Evolutionary conservation across 2,113 vertebrate genomes (phyloP), one percentile per base, ranked within the genome.

Genomic region (Peucedramus taeniatus): DNA sequence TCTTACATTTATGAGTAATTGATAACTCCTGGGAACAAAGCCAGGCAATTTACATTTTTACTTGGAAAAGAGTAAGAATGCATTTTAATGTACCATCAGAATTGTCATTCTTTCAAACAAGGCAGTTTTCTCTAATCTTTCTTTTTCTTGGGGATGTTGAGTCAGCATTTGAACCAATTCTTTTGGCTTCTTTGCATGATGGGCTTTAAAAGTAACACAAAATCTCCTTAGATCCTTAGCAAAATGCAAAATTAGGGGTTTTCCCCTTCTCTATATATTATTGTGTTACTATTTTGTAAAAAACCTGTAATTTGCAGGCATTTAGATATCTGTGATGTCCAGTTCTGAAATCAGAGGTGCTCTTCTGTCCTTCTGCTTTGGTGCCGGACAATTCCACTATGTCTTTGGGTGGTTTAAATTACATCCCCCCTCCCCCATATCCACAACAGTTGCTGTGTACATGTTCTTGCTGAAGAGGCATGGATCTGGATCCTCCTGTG

Each of bases 401-500:
- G 5, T 39, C 59, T 76, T 91, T n/a, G 33, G 7, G 17, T 79
- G 21, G 3, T 45, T 80, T 45, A 63, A 87, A 53, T 64, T 3
- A 37, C 39, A 27, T 11, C 4, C 2, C 2, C 2, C 2, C 13
- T 42, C 4, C 3, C 4, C 1, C 13, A 2, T 11, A 22, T 53
- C 64, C 6, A 0, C 64, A 47, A 35, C 16, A 51, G 20, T 66
- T 37, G n/a, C 24, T 87, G 37, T 68, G 15, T 26, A 10, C 0
- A 0, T 49, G 57, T 64, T 72, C 63, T 64, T 0, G 0, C 4
- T 63, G 27, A 44, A 64, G 57, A 80, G n/a, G 8, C 1, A 1
- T 13, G 31, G 20, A 9, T 45, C 26, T 64, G 54, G 40, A 72
- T 65, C 65, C n/a, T 37, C 27, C 33, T 85, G 39, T 68, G 49